These are phyloP conservation scores for Hemistola chrysoprasaria DNA, from an alignment of 2,888 invertebrate species.

Conservation along the genomic window DNA sequence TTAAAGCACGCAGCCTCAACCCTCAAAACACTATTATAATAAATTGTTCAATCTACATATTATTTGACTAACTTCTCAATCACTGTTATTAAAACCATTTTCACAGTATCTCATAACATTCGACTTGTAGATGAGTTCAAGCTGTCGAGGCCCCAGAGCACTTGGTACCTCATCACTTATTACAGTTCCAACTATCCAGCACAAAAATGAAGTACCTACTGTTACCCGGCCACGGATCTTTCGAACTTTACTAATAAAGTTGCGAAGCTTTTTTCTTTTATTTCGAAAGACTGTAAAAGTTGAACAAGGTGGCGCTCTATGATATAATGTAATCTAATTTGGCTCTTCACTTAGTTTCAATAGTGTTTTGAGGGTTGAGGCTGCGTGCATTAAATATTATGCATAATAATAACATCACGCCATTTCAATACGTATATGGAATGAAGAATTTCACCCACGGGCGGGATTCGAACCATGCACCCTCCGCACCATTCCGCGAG, in stretches of 20 bases:
- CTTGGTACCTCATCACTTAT: slow-evolving; percentile 40
- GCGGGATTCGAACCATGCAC: no score
- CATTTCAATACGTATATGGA: no score
- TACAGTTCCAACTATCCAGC: slow-evolving; percentile 38
- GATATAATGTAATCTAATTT: slow-evolving; percentile 20
- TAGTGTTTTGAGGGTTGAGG: no score
- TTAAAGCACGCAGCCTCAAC: no score
- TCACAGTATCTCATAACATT: slow-evolving; percentile 29
- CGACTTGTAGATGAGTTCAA: slow-evolving; percentile 34
- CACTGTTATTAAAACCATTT: slow-evolving; percentile 1
- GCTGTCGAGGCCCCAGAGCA: slow-evolving; percentile 26
- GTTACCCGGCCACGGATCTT: slow-evolving; percentile 25
- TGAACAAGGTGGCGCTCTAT: slow-evolving; percentile 23
- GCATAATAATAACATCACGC: no score
- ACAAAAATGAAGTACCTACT: slow-evolving; percentile 37
- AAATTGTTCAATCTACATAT: no score
- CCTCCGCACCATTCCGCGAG: no score
- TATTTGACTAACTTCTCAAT: background rate
- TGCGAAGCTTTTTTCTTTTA: slow-evolving; percentile 25
- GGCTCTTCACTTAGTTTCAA: slow-evolving; percentile 4
- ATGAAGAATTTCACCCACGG: no score
- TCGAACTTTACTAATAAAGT: slow-evolving; percentile 27
- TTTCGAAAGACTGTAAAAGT: slow-evolving; percentile 28
- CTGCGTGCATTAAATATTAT: no score
- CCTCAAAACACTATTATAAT: no score